A percentile compares a stretch with the other conserved stretches of the same genome.
These are phyloP conservation scores for Gymnocephalus cernua DNA, from an alignment of 2,113 vertebrate genomes.

Conservation along the genomic window DNA sequence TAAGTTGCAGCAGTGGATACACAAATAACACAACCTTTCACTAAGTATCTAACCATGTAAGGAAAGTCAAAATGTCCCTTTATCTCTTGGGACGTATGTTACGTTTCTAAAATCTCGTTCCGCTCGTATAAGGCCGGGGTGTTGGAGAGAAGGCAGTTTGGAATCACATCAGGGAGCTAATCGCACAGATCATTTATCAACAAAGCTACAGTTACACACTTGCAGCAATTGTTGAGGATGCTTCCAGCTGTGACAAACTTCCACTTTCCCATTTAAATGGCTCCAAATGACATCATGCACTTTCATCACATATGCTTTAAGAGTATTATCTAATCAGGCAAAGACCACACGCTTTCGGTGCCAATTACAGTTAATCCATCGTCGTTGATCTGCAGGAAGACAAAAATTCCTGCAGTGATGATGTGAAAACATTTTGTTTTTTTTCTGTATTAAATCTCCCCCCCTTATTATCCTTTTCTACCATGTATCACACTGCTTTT, in stretches of 20 bases:
- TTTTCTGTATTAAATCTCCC: neutral
- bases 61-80: neutral
- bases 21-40: too few species aligned
- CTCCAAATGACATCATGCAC: neutral
- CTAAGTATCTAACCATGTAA: neutral
- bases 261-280: constrained; percentile 20
- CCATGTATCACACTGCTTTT: neutral
- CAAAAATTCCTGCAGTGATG: neutral
- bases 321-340: constrained; percentile 43
- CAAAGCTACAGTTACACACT: constrained; percentile 22
- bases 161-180: constrained; percentile 38
- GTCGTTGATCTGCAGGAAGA: constrained; percentile 10
- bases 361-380: constrained; percentile 39
- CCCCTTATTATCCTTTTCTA: neutral
- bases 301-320: constrained; percentile 17
- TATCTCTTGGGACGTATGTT: neutral
- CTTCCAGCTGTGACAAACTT: constrained; percentile 41
- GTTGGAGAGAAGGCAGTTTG: neutral
- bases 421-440: neutral
- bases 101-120: neutral
- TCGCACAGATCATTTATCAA: constrained; percentile 35
- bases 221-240: neutral
- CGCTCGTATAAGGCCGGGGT: neutral
- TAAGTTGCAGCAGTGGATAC: too few species aligned
- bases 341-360: constrained; percentile 1